phyloP scores from a whole-genome alignment of 2,888 invertebrate genomes.

The Notodonta ziczac region DNA sequence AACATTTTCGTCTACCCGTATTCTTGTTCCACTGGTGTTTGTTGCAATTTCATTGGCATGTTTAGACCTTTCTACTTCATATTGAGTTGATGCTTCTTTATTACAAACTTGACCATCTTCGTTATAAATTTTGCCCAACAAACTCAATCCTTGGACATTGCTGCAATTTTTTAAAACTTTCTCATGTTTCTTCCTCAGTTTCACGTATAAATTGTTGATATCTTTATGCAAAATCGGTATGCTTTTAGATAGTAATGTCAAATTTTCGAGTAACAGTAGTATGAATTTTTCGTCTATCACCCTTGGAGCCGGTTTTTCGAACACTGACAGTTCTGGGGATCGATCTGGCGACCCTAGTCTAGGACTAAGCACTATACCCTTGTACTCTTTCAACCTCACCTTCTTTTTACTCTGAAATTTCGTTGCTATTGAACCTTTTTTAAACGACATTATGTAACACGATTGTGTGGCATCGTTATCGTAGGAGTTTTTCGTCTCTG shows the following conservation, averaged over 20 bases:
- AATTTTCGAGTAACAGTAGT: slow-evolving; percentile 64
- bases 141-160: slow-evolving; percentile 54
- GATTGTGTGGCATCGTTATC: slow-evolving; percentile 51
- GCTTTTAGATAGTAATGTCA: slow-evolving; percentile 60
- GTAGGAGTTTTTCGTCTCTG: slow-evolving; percentile 20
- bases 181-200: slow-evolving; percentile 60
- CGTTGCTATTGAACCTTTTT: slow-evolving; percentile 38
- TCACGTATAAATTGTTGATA: slow-evolving; percentile 57
- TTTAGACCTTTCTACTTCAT: slow-evolving; percentile 18
- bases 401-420: slow-evolving; percentile 45
- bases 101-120: slow-evolving; percentile 41
- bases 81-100: slow-evolving; percentile 48
- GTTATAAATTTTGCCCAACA: slow-evolving; percentile 65
- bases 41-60: slow-evolving; percentile 16
- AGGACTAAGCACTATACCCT: slow-evolving; percentile 22
- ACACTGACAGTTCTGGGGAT: slow-evolving; percentile 41
- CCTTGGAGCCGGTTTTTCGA: slow-evolving; percentile 52
- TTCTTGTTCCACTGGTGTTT: slow-evolving; percentile 16
- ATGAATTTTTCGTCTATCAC: slow-evolving; percentile 70
- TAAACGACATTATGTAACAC: slow-evolving; percentile 59
- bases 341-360: slow-evolving; percentile 19
- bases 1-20: slow-evolving; percentile 18
- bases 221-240: slow-evolving; percentile 61
- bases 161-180: slow-evolving; percentile 44
- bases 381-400: slow-evolving; percentile 35